Percentiles rank a stretch among this genome's conserved stretches.
phyloP scores from a whole-genome alignment of 2,888 invertebrate species.

The Colletes collaris region DNA sequence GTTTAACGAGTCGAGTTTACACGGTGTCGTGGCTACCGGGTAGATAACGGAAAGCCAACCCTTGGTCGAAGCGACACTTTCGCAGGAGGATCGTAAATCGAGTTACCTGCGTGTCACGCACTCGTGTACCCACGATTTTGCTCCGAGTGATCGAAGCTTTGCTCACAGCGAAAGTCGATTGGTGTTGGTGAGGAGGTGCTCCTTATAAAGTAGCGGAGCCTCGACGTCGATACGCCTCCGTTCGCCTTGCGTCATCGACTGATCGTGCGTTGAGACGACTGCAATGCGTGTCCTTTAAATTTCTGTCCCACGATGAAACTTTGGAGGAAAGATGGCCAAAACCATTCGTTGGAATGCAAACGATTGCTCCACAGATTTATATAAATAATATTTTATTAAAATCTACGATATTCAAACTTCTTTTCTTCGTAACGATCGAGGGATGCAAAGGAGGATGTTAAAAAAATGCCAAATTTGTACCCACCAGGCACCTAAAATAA shows the following conservation, averaged over 20 bases:
- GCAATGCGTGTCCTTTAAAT: slow-evolving; percentile 51
- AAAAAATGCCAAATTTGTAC: too few relatives aligned
- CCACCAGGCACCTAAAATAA: too few relatives aligned
- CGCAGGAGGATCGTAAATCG: slow-evolving; percentile 32
- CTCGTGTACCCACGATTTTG: slow-evolving; percentile 40
- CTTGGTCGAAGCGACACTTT: slow-evolving; percentile 12
- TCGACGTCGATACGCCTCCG: slow-evolving; percentile 76
- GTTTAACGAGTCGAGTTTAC: background rate
- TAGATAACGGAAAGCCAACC: background rate
- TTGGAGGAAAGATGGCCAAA: background rate
- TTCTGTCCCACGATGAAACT: slow-evolving; percentile 38
- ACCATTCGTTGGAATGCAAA: too few relatives aligned
- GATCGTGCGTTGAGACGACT: slow-evolving; percentile 63
- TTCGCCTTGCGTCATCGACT: slow-evolving; percentile 76
- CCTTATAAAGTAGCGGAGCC: slow-evolving; percentile 79
- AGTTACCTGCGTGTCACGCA: slow-evolving; percentile 41
- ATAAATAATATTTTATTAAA: too few relatives aligned
- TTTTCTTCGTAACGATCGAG: too few relatives aligned
- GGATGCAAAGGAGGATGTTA: too few relatives aligned
- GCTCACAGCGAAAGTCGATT: slow-evolving; percentile 61
- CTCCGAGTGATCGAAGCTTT: slow-evolving; percentile 48
- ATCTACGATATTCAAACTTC: too few relatives aligned
- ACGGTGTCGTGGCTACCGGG: background rate
- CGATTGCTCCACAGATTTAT: too few relatives aligned
- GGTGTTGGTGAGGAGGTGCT: slow-evolving; percentile 74